Percentiles rank a stretch among this genome's conserved stretches.
Conservation (phyloP, 2,888 invertebrate species). For the Ochropleura leucogaster region DNA sequence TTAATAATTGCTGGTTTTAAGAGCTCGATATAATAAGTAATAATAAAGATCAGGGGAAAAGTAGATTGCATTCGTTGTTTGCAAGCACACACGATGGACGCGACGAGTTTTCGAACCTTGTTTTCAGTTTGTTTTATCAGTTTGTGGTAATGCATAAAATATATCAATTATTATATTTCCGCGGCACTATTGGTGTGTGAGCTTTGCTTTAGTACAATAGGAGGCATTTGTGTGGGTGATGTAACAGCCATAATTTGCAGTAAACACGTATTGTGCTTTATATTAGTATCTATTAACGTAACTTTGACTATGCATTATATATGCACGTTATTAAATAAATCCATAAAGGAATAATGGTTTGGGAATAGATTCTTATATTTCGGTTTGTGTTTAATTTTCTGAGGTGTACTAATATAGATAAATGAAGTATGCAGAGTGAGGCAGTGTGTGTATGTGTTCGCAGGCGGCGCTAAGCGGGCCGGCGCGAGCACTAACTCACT, state of each 20-base stretch:
- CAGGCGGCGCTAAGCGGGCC: slow-evolving; percentile 88
- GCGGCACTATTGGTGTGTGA: slow-evolving; percentile 65
- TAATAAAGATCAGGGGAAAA: slow-evolving; percentile 7
- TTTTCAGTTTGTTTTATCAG: slow-evolving; percentile 19
- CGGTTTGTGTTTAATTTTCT: slow-evolving; percentile 41
- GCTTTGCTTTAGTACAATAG: slow-evolving; percentile 75
- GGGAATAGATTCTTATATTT: slow-evolving; percentile 27
- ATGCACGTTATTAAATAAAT: slow-evolving; percentile 31
- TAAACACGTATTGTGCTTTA: slow-evolving; percentile 63
- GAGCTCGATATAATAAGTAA: slow-evolving; percentile 11
- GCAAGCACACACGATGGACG: slow-evolving; percentile 28
- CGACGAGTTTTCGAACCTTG: slow-evolving; percentile 27
- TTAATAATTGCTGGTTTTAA: slow-evolving; percentile 21
- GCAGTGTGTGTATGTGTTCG: slow-evolving; percentile 85
- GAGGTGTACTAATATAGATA: slow-evolving; percentile 54
- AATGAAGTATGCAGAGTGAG: slow-evolving; percentile 60
- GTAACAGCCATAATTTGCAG: slow-evolving; percentile 88
- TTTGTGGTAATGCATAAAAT: slow-evolving; percentile 28
- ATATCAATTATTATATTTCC: slow-evolving; percentile 26
- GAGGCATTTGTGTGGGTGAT: slow-evolving; percentile 83
- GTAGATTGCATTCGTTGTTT: slow-evolving; percentile 32
- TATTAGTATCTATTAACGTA: slow-evolving; percentile 49
- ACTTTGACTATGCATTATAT: slow-evolving; percentile 24
- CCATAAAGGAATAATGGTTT: slow-evolving; percentile 35
- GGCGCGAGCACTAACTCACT: slow-evolving; percentile 82